phyloP scores from a whole-genome alignment of 2,113 vertebrate genomes.

The Toxotes chatareus region DNA sequence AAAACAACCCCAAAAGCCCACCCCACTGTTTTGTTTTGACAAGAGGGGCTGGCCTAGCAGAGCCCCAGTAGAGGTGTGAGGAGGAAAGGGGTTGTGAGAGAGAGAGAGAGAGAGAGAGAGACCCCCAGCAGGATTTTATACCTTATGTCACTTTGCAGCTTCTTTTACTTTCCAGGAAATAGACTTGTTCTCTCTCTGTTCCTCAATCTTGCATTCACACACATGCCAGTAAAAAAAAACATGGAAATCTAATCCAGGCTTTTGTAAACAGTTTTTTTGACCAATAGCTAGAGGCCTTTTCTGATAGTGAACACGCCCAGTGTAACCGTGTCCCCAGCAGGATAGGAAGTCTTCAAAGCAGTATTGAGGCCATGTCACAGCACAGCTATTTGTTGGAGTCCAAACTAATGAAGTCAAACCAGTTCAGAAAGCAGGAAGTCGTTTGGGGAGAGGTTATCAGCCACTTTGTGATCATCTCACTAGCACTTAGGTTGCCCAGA shows the following conservation, averaged over 20 bases:
- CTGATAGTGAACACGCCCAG: not conserved
- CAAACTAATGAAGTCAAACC: not conserved
- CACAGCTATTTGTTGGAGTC: not conserved
- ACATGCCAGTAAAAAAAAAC: not conserved
- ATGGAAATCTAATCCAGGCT: not conserved
- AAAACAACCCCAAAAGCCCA: not conserved
- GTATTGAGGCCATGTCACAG: not conserved
- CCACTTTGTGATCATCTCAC: too few relatives aligned
- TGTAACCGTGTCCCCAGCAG: not conserved
- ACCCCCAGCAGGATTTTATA: not conserved
- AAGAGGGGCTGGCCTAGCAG: not conserved
- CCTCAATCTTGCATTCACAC: not conserved
- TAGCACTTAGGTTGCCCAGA: too few relatives aligned
- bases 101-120: not conserved
- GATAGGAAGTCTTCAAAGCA: not conserved
- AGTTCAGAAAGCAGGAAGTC: too few relatives aligned
- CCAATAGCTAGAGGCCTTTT: not conserved
- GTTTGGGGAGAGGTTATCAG: too few relatives aligned
- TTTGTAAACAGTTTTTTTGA: not conserved
- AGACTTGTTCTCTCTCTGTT: not conserved
- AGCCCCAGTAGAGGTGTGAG: not conserved
- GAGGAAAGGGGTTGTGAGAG: not conserved
- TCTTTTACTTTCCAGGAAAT: conserved; percentile 13
- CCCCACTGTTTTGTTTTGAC: conserved; percentile 40
- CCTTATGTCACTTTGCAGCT: conserved; percentile 5